Evolutionary conservation across 2,888 invertebrate genomes (phyloP).

Genomic region (Theodoxus fluviatilis): DNA sequence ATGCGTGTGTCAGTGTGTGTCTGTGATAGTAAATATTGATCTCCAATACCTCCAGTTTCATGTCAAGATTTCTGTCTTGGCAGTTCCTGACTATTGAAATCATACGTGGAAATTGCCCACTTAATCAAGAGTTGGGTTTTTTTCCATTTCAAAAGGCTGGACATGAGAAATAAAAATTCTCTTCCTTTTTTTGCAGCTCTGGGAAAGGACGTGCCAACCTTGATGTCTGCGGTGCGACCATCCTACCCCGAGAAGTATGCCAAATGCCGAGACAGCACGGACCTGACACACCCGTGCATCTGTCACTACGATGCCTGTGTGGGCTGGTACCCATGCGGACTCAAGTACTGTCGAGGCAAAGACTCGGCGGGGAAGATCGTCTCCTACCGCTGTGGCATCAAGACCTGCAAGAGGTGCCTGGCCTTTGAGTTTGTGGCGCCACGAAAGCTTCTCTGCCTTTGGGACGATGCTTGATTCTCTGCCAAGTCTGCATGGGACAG

Average conservation of each 20-base stretch:
- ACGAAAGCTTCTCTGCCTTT: constrained; percentile 81
- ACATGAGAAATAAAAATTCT: no score
- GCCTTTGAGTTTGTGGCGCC: constrained; percentile 85
- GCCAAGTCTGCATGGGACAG: no score
- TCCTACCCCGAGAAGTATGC: constrained; percentile 70
- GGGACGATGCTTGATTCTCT: constrained; percentile 54
- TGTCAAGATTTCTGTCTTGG: no score
- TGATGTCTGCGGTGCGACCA: constrained; percentile 71
- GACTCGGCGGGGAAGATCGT: constrained; percentile 73
- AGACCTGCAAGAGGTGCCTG: constrained; percentile 90
- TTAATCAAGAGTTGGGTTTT: no score
- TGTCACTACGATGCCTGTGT: constrained; percentile 88
- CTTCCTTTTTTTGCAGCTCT: constrained; percentile 47
- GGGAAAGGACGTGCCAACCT: constrained; percentile 47
- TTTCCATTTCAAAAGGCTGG: no score
- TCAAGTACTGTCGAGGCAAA: constrained; percentile 91
- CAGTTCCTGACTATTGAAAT: no score
- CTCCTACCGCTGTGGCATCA: constrained; percentile 90
- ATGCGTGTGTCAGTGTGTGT: no score
- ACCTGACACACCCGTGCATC: constrained; percentile 72
- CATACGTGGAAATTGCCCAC: no score
- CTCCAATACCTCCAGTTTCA: no score
- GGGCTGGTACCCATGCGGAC: constrained; percentile 94
- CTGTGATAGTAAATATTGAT: no score
- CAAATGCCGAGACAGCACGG: constrained; percentile 54